A percentile compares a stretch with the other conserved stretches of the same genome.
Conservation (phyloP, 37 sponge, comb jelly and placozoan genomes). For the Aplysina aerophoba region DNA sequence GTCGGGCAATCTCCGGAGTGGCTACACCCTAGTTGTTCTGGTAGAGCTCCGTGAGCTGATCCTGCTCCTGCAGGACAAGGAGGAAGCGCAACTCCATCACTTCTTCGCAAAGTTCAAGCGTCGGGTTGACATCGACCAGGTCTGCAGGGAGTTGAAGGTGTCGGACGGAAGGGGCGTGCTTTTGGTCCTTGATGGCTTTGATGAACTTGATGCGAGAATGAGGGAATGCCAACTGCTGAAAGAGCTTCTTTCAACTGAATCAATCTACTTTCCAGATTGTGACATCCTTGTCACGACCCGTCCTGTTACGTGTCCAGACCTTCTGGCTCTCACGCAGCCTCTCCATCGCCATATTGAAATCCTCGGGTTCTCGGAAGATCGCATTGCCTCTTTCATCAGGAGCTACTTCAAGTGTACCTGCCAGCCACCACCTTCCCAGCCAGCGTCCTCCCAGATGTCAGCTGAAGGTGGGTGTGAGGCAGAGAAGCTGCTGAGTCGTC, state of each 20-base stretch:
- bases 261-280: background rate
- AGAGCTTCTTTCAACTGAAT: background rate
- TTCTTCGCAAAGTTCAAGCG: background rate
- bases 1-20: background rate
- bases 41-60: conserved; percentile 15
- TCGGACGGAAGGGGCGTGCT: background rate
- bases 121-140: background rate
- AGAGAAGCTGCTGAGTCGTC: background rate
- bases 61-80: background rate
- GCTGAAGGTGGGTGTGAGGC: background rate
- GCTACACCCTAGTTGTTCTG: conserved; percentile 20
- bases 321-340: background rate
- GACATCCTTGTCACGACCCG: conserved; percentile 33
- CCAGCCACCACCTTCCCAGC: too few species aligned
- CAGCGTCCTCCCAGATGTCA: too few species aligned
- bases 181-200: conserved; percentile 20
- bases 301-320: background rate
- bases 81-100: conserved; percentile 5
- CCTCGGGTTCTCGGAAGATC: background rate
- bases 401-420: background rate
- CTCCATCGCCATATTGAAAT: conserved; percentile 15
- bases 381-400: conserved; percentile 9
- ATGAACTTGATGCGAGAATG: conserved; percentile 4
- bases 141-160: background rate
- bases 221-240: background rate